Conservation (phyloP, 2,113 vertebrate genomes). For the Rutilus rutilus region DNA sequence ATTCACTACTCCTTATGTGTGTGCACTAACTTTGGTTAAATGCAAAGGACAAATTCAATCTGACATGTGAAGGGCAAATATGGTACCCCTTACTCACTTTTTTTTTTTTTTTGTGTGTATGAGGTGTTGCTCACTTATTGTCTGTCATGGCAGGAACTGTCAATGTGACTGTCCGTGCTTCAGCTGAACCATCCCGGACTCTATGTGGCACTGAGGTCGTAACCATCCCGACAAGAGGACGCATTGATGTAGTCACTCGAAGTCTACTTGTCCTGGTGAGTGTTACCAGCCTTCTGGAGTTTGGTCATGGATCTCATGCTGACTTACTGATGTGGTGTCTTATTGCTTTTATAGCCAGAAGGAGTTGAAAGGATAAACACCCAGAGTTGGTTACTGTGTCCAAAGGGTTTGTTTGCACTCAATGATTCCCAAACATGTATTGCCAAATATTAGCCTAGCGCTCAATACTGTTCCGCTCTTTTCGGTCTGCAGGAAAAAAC, state of each 20-base stretch:
- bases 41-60: too few relatives aligned
- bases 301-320: not conserved
- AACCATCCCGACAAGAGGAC: conserved; percentile 74
- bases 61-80: too few relatives aligned
- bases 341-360: conserved; percentile 66
- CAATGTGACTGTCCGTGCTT: conserved; percentile 77
- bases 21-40: too few relatives aligned
- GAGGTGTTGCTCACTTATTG: not conserved
- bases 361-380: conserved; percentile 70
- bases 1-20: too few relatives aligned
- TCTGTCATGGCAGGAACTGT: conserved; percentile 67
- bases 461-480: not conserved
- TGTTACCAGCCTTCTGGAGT: not conserved
- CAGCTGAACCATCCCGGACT: conserved; percentile 68
- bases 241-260: conserved; percentile 76
- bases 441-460: not conserved
- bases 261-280: conserved; percentile 81
- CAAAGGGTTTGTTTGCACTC: conserved; percentile 64
- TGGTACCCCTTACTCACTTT: too few relatives aligned
- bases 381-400: conserved; percentile 73
- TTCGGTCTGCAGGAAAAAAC: conserved; percentile 13
- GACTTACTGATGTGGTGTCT: not conserved
- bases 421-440: not conserved
- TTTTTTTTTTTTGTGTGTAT: not conserved
- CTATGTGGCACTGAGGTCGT: conserved; percentile 75